Percentiles rank a stretch among this genome's conserved stretches.
These are phyloP conservation scores for Semaprochilodus insignis DNA, from an alignment of 2,797 vertebrate species.

Conservation along the genomic window DNA sequence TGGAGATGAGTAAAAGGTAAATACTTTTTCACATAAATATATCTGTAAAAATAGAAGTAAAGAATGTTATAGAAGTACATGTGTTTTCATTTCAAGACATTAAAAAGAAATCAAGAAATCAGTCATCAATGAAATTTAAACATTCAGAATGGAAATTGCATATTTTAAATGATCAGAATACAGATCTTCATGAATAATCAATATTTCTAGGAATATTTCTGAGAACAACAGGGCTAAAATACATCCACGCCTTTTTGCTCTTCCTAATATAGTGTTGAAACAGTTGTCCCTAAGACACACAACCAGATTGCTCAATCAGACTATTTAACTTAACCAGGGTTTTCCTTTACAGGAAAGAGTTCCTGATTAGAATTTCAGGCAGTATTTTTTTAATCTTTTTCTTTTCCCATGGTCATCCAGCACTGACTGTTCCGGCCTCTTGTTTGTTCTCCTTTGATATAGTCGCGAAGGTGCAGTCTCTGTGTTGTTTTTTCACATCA, in stretches of 20 bases:
- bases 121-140: no score
- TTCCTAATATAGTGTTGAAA: not conserved
- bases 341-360: slow-evolving; percentile 31
- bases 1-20: no score
- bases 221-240: not conserved
- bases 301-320: not conserved
- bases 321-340: slow-evolving; percentile 2
- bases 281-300: no score
- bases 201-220: no score
- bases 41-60: no score
- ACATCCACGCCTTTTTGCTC: not conserved
- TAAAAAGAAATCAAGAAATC: no score
- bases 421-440: slow-evolving; percentile 40
- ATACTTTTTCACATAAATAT: no score
- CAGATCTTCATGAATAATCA: no score
- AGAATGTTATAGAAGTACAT: no score
- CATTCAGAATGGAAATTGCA: no score
- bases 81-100: no score
- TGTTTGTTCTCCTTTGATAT: slow-evolving; percentile 52
- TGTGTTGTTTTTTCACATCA: slow-evolving; percentile 76
- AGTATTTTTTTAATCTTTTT: slow-evolving; percentile 45
- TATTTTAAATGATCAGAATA: no score
- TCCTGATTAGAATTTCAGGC: slow-evolving; percentile 42
- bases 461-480: slow-evolving; percentile 44
- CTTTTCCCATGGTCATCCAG: slow-evolving; percentile 53